These are phyloP conservation scores for Pterocles orientalis DNA, from an alignment of 2,113 vertebrate species.

Conservation along the genomic window DNA sequence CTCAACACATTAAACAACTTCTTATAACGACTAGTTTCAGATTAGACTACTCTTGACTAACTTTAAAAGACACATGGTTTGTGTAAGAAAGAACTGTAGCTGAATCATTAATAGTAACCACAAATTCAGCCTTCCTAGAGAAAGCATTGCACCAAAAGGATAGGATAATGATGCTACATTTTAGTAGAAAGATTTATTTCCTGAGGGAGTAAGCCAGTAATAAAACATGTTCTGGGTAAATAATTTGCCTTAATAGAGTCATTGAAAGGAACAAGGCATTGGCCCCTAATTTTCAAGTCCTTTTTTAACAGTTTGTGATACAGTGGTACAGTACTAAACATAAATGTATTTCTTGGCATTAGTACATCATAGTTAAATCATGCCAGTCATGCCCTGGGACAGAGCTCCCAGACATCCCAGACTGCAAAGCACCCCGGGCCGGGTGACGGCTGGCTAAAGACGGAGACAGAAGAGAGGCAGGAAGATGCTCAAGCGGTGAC, in stretches of 20 bases:
- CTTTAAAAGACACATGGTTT: not conserved
- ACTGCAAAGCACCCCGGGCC: not conserved
- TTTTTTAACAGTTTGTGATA: not conserved
- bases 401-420: not conserved
- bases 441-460: not conserved
- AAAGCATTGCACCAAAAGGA: not conserved
- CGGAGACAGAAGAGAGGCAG: rapidly evolving
- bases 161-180: not conserved
- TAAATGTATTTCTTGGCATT: not conserved
- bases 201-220: not conserved
- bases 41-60: not conserved
- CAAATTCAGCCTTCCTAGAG: not conserved
- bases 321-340: not conserved
- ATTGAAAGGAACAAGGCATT: not conserved
- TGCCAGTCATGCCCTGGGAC: not conserved
- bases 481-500: not conserved
- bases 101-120: not conserved
- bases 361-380: not conserved
- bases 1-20: not conserved
- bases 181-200: not conserved
- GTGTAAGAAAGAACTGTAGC: not conserved
- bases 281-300: not conserved
- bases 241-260: not conserved
- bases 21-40: not conserved
- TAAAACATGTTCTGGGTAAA: not conserved